phyloP scores from a whole-genome alignment of 2,888 invertebrate genomes.

The Strigamia crassipes region DNA sequence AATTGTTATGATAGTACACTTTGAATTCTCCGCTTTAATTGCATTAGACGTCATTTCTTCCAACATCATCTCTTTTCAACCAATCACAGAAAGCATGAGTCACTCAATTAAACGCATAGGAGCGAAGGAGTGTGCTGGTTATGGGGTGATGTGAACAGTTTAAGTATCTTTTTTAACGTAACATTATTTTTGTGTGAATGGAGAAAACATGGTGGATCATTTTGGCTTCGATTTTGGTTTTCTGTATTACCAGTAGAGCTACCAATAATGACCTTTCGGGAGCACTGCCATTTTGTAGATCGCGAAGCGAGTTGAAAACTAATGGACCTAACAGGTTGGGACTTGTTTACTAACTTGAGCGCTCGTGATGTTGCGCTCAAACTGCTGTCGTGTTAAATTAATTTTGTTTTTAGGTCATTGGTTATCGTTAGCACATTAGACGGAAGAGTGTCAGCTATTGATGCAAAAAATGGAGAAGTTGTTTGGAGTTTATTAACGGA shows the following conservation, averaged over 20 bases:
- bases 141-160: not conserved
- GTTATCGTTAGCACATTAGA: slow-evolving; percentile 88
- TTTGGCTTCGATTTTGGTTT: not conserved
- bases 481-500: slow-evolving; percentile 81
- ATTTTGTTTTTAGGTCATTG: slow-evolving; percentile 57
- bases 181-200: not conserved
- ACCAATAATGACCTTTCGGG: not conserved
- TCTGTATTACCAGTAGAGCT: not conserved
- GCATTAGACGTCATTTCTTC: not conserved
- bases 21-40: not conserved
- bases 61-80: not conserved
- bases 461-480: slow-evolving; percentile 68
- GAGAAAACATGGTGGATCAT: not conserved
- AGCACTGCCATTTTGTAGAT: not conserved
- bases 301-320: not conserved
- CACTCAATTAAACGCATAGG: not conserved
- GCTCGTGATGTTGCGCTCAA: not conserved
- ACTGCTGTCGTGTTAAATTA: not conserved
- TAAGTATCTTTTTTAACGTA: not conserved
- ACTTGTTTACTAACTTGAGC: not conserved
- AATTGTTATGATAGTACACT: not conserved
- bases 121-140: not conserved
- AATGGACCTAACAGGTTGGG: not conserved
- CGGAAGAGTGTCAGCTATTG: slow-evolving; percentile 82
- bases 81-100: not conserved